A percentile compares a stretch with the other conserved stretches of the same genome.
These are phyloP conservation scores for Rhinopithecus roxellana DNA, from an alignment of 2,113 vertebrate species.

Conservation along the genomic window DNA sequence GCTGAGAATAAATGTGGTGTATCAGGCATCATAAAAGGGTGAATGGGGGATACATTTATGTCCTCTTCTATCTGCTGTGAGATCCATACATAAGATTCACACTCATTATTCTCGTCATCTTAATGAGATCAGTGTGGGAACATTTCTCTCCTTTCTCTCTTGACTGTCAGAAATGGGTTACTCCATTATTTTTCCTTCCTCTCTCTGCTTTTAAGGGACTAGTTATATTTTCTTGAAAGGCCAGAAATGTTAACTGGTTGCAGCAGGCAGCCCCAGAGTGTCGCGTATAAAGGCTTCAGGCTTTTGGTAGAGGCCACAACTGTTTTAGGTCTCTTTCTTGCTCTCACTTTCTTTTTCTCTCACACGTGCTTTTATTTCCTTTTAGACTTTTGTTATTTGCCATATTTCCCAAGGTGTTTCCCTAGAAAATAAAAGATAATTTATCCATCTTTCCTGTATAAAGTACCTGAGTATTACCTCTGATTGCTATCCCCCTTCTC, in stretches of 20 bases:
- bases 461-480: neutral
- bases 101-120: slow-evolving; percentile 63
- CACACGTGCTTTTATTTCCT: neutral
- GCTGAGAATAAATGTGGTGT: slow-evolving; percentile 53
- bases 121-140: slow-evolving; percentile 73
- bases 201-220: slow-evolving; percentile 46
- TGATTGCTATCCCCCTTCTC: neutral
- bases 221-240: slow-evolving; percentile 37
- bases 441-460: neutral
- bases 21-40: neutral
- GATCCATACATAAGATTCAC: slow-evolving; percentile 58
- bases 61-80: slow-evolving; percentile 54
- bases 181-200: slow-evolving; percentile 46
- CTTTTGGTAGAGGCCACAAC: neutral
- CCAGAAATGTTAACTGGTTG: slow-evolving; percentile 35
- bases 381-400: slow-evolving; percentile 31
- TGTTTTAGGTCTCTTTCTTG: too few relatives aligned
- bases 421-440: slow-evolving; percentile 13
- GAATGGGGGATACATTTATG: neutral
- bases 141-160: slow-evolving; percentile 53
- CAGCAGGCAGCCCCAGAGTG: neutral
- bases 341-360: neutral
- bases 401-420: neutral
- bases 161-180: slow-evolving; percentile 50
- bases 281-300: neutral